Conservation (phyloP, 2,888 invertebrate species). For the Volucella inflata region DNA sequence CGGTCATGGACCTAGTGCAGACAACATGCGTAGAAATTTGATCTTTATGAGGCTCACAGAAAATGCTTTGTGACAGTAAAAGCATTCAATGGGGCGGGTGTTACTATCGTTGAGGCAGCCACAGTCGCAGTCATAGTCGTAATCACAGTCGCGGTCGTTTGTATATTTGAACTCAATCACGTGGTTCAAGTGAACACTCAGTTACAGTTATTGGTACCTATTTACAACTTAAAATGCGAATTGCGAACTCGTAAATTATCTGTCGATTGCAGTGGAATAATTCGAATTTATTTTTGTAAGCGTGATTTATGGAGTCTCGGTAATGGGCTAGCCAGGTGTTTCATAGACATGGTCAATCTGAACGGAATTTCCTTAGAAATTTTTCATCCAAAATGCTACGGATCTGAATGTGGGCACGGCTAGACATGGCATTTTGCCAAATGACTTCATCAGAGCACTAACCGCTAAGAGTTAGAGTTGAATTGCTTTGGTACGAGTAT, state of each 20-base stretch:
- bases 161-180: constrained; percentile 46
- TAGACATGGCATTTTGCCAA: constrained; percentile 9
- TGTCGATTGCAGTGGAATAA: constrained; percentile 63
- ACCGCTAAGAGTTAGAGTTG: constrained; percentile 6
- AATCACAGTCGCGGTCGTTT: constrained; percentile 10
- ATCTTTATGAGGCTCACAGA: constrained; percentile 64
- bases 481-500: neutral
- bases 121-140: neutral
- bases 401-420: constrained; percentile 45
- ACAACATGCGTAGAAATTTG: constrained; percentile 67
- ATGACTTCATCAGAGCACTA: constrained; percentile 62
- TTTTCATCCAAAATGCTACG: constrained; percentile 35
- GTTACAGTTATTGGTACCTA: neutral
- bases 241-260: constrained; percentile 73
- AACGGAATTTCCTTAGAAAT: constrained; percentile 64
- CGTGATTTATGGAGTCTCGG: constrained; percentile 70
- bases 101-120: constrained; percentile 21
- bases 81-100: constrained; percentile 52
- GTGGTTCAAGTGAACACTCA: constrained; percentile 33
- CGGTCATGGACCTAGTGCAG: constrained; percentile 68
- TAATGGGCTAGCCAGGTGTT: constrained; percentile 67
- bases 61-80: constrained; percentile 70
- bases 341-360: constrained; percentile 28
- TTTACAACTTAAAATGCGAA: constrained; percentile 55
- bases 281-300: constrained; percentile 46